Conservation (phyloP, 2,888 invertebrate genomes). For the Gastracanthus pulcherrimus region DNA sequence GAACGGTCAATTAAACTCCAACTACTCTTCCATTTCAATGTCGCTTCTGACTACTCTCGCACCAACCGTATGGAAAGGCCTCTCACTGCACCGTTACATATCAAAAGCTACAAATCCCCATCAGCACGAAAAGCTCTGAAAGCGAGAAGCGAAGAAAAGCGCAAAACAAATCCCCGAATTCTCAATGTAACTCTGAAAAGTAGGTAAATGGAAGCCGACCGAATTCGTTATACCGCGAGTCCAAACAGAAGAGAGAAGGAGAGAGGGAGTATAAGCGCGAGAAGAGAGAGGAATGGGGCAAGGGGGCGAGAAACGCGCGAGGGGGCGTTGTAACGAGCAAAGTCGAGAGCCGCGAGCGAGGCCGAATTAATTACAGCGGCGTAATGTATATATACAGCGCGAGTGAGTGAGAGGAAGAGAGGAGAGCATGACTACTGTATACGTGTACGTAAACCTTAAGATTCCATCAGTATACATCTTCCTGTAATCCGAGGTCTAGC, state of each 20-base stretch:
- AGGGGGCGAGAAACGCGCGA: slow-evolving; percentile 5
- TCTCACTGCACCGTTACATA: not conserved
- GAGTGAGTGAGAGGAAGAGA: too few species aligned
- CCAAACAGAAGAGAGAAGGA: not conserved
- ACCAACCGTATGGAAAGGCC: not conserved
- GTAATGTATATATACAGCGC: slow-evolving; percentile 64
- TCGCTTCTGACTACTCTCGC: not conserved
- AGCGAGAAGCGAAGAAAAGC: not conserved
- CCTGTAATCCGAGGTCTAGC: slow-evolving; percentile 68
- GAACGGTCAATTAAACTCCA: too few species aligned
- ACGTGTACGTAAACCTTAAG: slow-evolving; percentile 67
- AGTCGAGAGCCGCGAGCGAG: slow-evolving; percentile 57
- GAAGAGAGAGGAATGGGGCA: not conserved
- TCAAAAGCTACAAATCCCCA: not conserved
- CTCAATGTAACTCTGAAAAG: not conserved
- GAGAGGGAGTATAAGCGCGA: not conserved
- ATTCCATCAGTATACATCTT: slow-evolving; percentile 75
- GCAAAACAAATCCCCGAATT: not conserved
- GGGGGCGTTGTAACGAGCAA: slow-evolving; percentile 31
- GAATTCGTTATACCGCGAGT: not conserved
- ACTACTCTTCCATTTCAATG: not conserved
- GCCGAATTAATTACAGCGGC: slow-evolving; percentile 74
- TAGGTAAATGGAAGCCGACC: not conserved
- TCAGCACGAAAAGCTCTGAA: not conserved
- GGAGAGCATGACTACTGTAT: not conserved